phyloP scores from a whole-genome alignment of 2,797 vertebrate species.

The Coluber constrictor region DNA sequence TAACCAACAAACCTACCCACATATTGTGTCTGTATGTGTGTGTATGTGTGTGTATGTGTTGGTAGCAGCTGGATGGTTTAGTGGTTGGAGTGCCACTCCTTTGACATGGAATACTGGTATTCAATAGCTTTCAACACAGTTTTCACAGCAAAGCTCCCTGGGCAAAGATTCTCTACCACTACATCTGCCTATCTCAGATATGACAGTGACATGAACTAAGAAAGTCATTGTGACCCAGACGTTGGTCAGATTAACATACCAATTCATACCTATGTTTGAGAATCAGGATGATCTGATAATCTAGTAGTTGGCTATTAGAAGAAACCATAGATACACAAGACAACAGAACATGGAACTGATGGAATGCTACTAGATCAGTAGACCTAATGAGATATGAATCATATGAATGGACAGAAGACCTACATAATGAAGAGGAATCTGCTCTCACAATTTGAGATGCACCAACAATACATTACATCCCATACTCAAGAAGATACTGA shows the following conservation, averaged over 20 bases:
- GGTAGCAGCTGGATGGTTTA: background rate
- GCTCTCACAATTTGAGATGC: background rate
- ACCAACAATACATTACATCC: background rate
- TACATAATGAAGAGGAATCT: background rate
- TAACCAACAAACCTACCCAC: background rate
- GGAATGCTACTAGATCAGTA: background rate
- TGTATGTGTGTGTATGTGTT: background rate
- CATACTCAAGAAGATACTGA: background rate
- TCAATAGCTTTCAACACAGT: background rate
- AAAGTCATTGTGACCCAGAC: background rate
- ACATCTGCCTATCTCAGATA: background rate
- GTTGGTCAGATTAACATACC: background rate
- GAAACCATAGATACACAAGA: background rate
- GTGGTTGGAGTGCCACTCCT: background rate
- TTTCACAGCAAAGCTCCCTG: background rate
- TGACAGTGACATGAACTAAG: background rate
- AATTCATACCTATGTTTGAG: background rate
- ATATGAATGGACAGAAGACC: background rate
- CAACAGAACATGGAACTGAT: background rate
- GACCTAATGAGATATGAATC: background rate
- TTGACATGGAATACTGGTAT: background rate
- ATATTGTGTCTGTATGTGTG: background rate
- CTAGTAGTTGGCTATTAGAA: background rate
- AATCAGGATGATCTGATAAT: background rate
- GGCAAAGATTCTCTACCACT: background rate